Conservation (phyloP, 2,888 invertebrate genomes). For the Hydraecia micacea region DNA sequence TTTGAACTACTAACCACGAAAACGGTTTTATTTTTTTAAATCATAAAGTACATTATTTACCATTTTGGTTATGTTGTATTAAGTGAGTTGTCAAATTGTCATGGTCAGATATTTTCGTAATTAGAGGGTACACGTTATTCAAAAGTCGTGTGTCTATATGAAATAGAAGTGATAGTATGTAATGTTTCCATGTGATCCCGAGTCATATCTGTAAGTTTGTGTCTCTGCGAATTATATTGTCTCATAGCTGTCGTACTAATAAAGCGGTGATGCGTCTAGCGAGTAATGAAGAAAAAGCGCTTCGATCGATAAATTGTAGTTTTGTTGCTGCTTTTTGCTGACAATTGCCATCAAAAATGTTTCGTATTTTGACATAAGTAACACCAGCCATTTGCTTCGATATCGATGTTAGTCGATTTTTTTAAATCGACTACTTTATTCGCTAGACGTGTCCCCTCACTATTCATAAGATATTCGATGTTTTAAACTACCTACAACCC, state of each 20-base stretch:
- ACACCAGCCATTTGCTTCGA: neutral
- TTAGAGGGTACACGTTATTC: conserved; percentile 40
- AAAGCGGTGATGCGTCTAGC: conserved; percentile 43
- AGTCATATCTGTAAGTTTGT: conserved; percentile 74
- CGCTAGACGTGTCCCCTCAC: conserved; percentile 42
- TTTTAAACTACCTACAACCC: conserved; percentile 65
- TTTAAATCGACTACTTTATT: conserved; percentile 19
- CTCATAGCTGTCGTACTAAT: conserved; percentile 51
- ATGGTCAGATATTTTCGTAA: conserved; percentile 30
- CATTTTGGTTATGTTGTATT: conserved; percentile 43
- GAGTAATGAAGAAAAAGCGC: conserved; percentile 24
- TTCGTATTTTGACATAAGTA: neutral
- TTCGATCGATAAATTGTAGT: neutral
- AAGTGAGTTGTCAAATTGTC: conserved; percentile 20
- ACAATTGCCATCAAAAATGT: neutral
- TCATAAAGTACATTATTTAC: conserved; percentile 47
- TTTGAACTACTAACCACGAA: conserved; percentile 43
- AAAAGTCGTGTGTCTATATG: conserved; percentile 43
- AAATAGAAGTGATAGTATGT: conserved; percentile 54
- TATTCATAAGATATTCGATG: conserved; percentile 68
- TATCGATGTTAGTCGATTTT: neutral
- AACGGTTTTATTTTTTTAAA: conserved; percentile 6
- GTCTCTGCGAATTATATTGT: conserved; percentile 55
- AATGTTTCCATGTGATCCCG: conserved; percentile 69
- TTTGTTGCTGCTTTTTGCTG: conserved; percentile 3